Evolutionary conservation across 2,888 invertebrate genomes (phyloP), one percentile per base, ranked within the genome.

Genomic region (Gymnocheta viridis): DNA sequence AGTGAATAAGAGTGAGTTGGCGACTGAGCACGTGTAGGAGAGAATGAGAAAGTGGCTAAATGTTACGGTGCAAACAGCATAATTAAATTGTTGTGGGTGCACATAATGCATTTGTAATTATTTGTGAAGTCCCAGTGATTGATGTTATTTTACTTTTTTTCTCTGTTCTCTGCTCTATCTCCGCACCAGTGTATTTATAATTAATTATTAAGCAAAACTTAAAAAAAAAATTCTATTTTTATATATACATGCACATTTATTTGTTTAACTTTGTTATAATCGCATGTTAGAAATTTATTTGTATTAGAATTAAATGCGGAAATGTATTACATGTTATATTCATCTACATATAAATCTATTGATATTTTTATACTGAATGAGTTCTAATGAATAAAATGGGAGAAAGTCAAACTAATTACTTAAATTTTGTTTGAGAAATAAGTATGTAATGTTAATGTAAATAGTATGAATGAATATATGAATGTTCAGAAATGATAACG

Each of bases 71-170:
- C 73, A 82, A 82, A 82, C 69, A 56, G 82, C 78, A 82, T 82
- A 82, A 82, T 82, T 78, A 78, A 82, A 82, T 79, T 82, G 67
- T 78, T 82, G 78, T 32, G 82, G 78, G 72, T 82, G 62, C 73
- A 82, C 82, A 82, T 62, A 79, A 82, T 82, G 78, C 67, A 82
- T 82, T 74, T 69, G 73, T 67, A 82, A 79, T 82, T 82, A 82
- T 79, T 74, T 79, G 69, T 82, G 73, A 79, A 82, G 74, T 69
- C 70, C 69, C 38, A 69, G 73, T 73, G 82, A 82, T 79, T 82
- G 82, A 82, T 82, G 78, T 73, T 54, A 64, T 58, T 32, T 72
- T 49, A 14, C 1, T 49, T n/a, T 49, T 72, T 49, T 22, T 35
- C 9, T 51, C 2, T 35, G 17, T 19, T 17, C 60, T 41, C 3